Evolutionary conservation across 2,113 vertebrate species (phyloP).

Genomic region (Dryoscopus gambensis): DNA sequence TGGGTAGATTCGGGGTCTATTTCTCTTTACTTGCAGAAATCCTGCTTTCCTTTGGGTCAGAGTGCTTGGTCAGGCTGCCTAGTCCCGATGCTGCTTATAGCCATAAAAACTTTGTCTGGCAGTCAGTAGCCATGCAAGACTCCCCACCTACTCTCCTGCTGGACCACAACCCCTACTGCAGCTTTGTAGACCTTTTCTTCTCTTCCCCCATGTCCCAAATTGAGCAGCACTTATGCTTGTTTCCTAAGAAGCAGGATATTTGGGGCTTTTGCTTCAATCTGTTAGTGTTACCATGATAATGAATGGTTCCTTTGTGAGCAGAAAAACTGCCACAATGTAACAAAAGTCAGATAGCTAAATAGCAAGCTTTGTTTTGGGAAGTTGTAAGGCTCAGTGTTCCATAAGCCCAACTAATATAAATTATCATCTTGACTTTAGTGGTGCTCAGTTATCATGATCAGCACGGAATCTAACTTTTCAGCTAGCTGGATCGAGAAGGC

Average conservation of each 20-base stretch:
- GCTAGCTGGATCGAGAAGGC: not conserved
- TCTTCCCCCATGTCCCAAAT: not conserved
- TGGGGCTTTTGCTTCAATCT: not conserved
- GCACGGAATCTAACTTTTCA: not conserved
- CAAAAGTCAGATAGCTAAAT: not conserved
- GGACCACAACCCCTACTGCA: not conserved
- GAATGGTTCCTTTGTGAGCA: not conserved
- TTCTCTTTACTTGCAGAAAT: not conserved
- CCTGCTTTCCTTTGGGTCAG: not conserved
- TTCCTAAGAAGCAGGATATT: not conserved
- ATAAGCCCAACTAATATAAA: not conserved
- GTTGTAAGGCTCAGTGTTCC: not conserved
- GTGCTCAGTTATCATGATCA: not conserved
- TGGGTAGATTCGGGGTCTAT: not conserved
- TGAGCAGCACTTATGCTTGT: not conserved
- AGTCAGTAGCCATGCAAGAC: not conserved
- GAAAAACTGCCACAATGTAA: not conserved
- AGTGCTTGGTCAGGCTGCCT: not conserved
- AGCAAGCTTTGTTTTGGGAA: not conserved
- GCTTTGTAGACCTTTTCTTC: not conserved
- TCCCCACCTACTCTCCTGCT: not conserved
- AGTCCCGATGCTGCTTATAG: fast-evolving
- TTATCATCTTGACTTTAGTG: not conserved
- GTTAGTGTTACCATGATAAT: not conserved
- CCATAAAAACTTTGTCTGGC: not conserved